Base-by-base conservation (phyloP, 2,888 invertebrate genomes). In the Brachyptera putata region DNA sequence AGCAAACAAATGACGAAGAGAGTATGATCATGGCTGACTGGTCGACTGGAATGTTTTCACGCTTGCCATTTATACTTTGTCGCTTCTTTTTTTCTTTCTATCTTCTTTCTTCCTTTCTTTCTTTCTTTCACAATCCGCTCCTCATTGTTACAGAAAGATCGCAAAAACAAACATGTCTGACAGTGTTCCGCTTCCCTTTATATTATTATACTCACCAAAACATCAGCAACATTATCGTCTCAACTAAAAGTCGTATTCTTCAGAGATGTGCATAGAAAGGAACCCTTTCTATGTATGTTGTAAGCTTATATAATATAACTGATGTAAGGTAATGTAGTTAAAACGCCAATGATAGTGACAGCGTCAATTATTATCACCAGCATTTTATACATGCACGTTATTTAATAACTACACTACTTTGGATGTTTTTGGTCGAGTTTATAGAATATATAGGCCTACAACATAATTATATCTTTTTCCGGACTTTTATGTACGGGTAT, bases 221-320 rank as follows among this genome's bases (percentile, higher is more conserved):
- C 36, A 61, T 53, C 58, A 62, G 59, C 58, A 58, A 56, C 58
- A 62, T 62, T 58, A 56, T 55, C 26, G 58, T 56, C 30, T 24
- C 18, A 48, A 21, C 43, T 48, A 65, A 65, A 61, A 64, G 65
- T 63, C 64, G 62, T 67, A 67, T 65, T 63, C 66, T 67, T 67
- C 67, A 66, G 68, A 66, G 66, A 64, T 67, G 64, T 67, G 66
- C 67, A 66, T 68, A 66, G 66, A 66, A 67, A 63, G 66, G 65
- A 65, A 55, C 25, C 18, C 57, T 41, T 58, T 43, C 57, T 61
- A 57, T 50, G 56, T 49, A 56, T 57, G 49, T 48, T 49, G 55
- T 56, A 56, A 62, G 62, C n/a, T n/a, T n/a, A n/a, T n/a, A n/a
- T n/a, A n/a, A n/a, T n/a, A n/a, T n/a, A n/a, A n/a, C n/a, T n/a